Evolutionary conservation across 2,888 invertebrate genomes (phyloP).

Genomic region (Drosophila rellima): DNA sequence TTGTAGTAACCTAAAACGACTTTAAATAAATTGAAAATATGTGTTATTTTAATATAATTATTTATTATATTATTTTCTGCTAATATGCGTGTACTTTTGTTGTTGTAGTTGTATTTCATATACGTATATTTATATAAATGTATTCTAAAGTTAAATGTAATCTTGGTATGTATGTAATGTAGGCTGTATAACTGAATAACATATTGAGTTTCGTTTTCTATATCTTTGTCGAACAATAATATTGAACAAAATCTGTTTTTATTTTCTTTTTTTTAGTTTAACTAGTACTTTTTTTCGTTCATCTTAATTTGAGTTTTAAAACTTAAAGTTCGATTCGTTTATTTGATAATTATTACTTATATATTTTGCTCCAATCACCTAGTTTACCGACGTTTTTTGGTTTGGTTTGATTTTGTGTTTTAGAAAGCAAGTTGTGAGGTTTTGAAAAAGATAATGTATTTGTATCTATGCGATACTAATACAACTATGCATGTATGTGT

Average conservation of each 20-base stretch:
- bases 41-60: conserved; percentile 44
- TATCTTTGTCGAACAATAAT: conserved; percentile 52
- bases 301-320: conserved; percentile 64
- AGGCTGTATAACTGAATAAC: conserved; percentile 62
- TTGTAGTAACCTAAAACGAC: not conserved
- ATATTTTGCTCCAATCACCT: conserved; percentile 27
- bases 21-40: not conserved
- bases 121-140: conserved; percentile 59
- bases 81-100: conserved; percentile 74
- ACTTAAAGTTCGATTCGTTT: conserved; percentile 68
- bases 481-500: conserved; percentile 12
- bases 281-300: conserved; percentile 6
- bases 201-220: conserved; percentile 33
- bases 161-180: conserved; percentile 31
- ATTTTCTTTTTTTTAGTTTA: conserved; percentile 14
- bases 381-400: conserved; percentile 2
- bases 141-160: conserved; percentile 39
- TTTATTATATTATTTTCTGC: conserved; percentile 72
- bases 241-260: conserved; percentile 57
- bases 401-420: conserved; percentile 17
- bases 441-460: conserved; percentile 17
- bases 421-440: conserved; percentile 10
- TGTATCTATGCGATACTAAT: conserved; percentile 18
- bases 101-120: conserved; percentile 55
- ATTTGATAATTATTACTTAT: conserved; percentile 66